Conservation (phyloP, 2,888 invertebrate genomes). For the Dyspetes luteomarginatus region DNA sequence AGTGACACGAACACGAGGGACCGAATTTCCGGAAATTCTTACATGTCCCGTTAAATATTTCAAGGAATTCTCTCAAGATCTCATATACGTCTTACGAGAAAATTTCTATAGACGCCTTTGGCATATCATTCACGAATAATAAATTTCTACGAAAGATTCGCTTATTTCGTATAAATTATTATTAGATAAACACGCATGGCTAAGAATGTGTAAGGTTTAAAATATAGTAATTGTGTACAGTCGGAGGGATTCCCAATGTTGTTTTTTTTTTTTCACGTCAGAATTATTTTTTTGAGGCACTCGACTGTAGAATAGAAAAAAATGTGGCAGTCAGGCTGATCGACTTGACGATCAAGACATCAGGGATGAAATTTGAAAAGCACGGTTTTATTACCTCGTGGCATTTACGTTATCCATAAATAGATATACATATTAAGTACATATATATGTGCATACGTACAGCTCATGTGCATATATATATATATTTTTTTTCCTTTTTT, state of each 20-base stretch:
- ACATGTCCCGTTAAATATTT: conserved; percentile 41
- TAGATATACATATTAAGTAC: background rate
- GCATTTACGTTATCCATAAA: background rate
- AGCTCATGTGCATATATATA: background rate
- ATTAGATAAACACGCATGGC: background rate
- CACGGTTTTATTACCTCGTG: conserved; percentile 22
- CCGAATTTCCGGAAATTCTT: conserved; percentile 39
- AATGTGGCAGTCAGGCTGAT: conserved; percentile 2
- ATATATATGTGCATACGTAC: background rate
- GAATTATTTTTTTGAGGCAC: background rate
- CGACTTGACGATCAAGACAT: conserved; percentile 21
- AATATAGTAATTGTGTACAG: background rate
- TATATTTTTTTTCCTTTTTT: background rate
- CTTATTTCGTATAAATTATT: background rate
- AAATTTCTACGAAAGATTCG: background rate
- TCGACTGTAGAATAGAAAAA: background rate
- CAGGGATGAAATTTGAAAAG: conserved; percentile 10
- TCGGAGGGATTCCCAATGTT: background rate
- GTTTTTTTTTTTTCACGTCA: background rate
- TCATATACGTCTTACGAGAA: background rate
- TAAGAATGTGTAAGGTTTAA: background rate
- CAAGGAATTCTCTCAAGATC: conserved; percentile 23
- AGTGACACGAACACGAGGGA: conserved; percentile 1
- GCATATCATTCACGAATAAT: background rate
- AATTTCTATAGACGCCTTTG: background rate